Evolutionary conservation across 2,113 vertebrate genomes (phyloP).

Genomic region (Neolamprologus toae): DNA sequence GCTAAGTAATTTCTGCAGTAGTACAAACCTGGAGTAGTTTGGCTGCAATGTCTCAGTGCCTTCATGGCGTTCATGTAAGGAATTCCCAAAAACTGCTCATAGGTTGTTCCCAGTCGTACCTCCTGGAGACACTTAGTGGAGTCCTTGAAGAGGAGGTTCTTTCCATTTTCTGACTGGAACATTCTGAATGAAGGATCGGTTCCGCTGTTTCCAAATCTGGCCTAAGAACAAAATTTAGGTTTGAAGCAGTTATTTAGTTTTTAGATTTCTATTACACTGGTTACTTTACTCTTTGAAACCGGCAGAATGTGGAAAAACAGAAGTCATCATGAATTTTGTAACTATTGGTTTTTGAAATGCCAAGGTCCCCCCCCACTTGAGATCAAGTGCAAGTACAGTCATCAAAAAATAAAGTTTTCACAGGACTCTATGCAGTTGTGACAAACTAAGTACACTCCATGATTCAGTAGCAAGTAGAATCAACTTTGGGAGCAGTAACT

Average conservation of each 20-base stretch:
- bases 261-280: neutral
- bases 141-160: constrained; percentile 75
- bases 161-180: constrained; percentile 53
- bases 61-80: constrained; percentile 40
- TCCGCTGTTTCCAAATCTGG: neutral
- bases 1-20: neutral
- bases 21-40: constrained; percentile 58
- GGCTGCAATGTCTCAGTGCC: constrained; percentile 37
- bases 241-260: neutral
- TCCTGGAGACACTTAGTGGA: constrained; percentile 73
- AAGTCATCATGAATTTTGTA: neutral
- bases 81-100: constrained; percentile 44
- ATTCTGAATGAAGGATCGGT: constrained; percentile 20
- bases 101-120: neutral
- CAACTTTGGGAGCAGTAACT: neutral
- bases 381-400: neutral
- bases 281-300: neutral
- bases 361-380: neutral
- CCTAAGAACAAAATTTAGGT: constrained; percentile 8
- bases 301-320: neutral
- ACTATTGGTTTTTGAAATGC: neutral
- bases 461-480: neutral
- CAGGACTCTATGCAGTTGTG: neutral
- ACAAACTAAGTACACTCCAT: neutral
- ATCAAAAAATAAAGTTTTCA: neutral